Base-by-base conservation (phyloP, 2,888 invertebrate species). In the Dorcus parallelipipedus region DNA sequence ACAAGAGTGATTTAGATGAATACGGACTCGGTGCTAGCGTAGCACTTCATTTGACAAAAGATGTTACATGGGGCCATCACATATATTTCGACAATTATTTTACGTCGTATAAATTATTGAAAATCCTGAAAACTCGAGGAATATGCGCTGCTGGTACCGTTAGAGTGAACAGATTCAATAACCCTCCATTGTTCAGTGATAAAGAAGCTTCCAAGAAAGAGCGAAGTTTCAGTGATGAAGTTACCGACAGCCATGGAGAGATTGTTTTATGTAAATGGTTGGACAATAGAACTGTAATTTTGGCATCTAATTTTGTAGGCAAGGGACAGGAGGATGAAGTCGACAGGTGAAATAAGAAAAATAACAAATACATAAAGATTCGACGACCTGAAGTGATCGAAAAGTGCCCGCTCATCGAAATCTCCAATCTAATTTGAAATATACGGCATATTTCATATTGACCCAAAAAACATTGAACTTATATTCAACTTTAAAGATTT, bases 291-390 rank as follows among this genome's bases (percentile, higher is more conserved):
- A 7, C n/a, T 43, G 7, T 43, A 20, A 20, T 43, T 8, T 17
- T 43, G 49, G 39, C 17, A 14, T 52, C 52, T 48, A 70, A 66
- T 56, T 70, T 58, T 59, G 48, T 67, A 14, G 61, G 64, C 38
- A 61, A 65, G 41, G 67, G 67, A 47, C 20, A 51, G 42, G 45
- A 42, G 49, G 68, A 68, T 60, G 49, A 23, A 38, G 64, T 59
- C 14, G 61, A 48, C 38, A 58, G 68, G 38, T 71, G 67, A 61
- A 65, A 67, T 40, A 71, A 67, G 58, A 56, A 43, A 40, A 6
- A 51, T 9, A 65, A 65, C 38, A 54, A 59, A 43, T 66, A 64
- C 52, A 60, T 65, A 9, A 39, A 64, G 42, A 58, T 72, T 40
- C 14, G 38, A 38, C 56, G 67, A 45, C 66, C 69, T 17, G 63